A percentile compares a stretch with the other conserved stretches of the same genome.
Conservation (phyloP, 2,797 vertebrate species). For the Erethizon dorsatum region DNA sequence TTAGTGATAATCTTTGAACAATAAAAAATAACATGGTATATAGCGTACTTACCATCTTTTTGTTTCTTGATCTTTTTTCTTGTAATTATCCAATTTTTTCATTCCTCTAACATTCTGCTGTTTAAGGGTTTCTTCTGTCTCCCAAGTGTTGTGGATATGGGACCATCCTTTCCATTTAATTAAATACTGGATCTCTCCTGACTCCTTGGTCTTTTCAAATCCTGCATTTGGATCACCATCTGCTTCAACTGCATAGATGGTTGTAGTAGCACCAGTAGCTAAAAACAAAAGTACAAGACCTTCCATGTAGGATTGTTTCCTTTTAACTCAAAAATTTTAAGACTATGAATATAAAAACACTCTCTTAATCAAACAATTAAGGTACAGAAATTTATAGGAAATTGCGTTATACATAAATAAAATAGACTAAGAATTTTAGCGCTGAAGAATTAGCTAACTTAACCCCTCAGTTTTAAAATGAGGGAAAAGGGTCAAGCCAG, state of each 20-base stretch:
- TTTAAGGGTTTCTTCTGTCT: constrained; percentile 98
- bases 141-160: constrained; percentile 99
- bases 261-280: constrained; percentile 97
- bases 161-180: constrained; percentile 99
- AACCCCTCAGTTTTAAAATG: constrained; percentile 29
- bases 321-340: constrained; percentile 52
- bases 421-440: constrained; percentile 61
- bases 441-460: neutral
- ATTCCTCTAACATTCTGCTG: constrained; percentile 99
- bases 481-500: neutral
- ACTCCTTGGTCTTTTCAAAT: constrained; percentile 94
- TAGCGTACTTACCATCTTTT: constrained; percentile 94
- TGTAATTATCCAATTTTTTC: constrained; percentile 99
- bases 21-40: neutral
- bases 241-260: constrained; percentile 98
- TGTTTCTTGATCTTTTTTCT: constrained; percentile 98
- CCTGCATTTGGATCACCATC: constrained; percentile 97
- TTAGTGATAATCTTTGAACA: neutral
- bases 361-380: constrained; percentile 33
- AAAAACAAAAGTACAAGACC: constrained; percentile 69
- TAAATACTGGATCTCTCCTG: constrained; percentile 96
- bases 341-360: constrained; percentile 18
- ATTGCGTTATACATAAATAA: neutral
- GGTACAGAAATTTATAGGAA: neutral
- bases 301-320: constrained; percentile 11